phyloP scores from a whole-genome alignment of 2,888 invertebrate genomes.

The Pyrocoelia pectoralis region DNA sequence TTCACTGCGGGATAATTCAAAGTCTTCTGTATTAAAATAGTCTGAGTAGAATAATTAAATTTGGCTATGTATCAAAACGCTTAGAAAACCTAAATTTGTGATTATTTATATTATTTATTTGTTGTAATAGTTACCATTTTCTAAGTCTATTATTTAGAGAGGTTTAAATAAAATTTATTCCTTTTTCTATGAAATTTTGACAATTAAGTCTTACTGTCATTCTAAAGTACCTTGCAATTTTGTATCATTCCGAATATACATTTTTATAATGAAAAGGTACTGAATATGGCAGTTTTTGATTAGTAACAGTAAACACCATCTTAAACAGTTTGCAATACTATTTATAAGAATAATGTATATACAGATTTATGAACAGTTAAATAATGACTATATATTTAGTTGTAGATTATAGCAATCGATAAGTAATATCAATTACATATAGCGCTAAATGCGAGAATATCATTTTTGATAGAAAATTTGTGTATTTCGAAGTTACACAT shows the following conservation, averaged over 20 bases:
- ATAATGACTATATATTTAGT: too few species aligned
- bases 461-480: too few species aligned
- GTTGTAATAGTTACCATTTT: conserved; percentile 25
- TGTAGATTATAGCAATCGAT: too few species aligned
- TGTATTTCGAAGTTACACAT: too few species aligned
- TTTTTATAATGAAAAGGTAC: not conserved
- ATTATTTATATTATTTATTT: conserved; percentile 17
- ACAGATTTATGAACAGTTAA: not conserved
- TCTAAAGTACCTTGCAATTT: not conserved
- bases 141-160: conserved; percentile 26
- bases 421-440: too few species aligned
- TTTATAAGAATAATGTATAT: not conserved
- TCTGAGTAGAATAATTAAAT: not conserved
- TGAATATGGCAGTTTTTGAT: too few species aligned
- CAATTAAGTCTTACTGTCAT: not conserved
- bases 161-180: not conserved
- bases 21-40: conserved; percentile 21
- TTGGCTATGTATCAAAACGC: conserved; percentile 15
- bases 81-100: conserved; percentile 18
- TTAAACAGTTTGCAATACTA: not conserved
- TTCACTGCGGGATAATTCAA: conserved; percentile 10
- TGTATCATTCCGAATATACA: not conserved
- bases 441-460: too few species aligned
- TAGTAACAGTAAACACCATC: too few species aligned
- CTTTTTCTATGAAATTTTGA: not conserved